Evolutionary conservation across 2,888 invertebrate genomes (phyloP).

Genomic region (Drosophila borborema): DNA sequence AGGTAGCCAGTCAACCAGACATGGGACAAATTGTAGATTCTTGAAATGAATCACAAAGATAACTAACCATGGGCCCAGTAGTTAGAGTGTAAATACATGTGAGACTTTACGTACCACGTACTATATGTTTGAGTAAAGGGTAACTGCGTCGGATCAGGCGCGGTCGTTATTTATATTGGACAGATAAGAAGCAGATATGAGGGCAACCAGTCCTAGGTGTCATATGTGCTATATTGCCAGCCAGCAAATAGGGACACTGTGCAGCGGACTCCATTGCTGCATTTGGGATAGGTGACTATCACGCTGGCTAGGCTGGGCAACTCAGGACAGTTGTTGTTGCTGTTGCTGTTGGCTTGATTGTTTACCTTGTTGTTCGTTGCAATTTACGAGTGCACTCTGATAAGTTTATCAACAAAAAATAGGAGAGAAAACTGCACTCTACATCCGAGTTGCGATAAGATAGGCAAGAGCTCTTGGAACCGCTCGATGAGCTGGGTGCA

Average conservation of each 20-base stretch:
- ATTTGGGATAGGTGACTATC: constrained; percentile 47
- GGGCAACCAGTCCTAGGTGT: constrained; percentile 41
- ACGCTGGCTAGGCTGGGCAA: constrained; percentile 24
- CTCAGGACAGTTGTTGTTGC: constrained; percentile 40
- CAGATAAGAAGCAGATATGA: constrained; percentile 62
- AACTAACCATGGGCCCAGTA: constrained; percentile 41
- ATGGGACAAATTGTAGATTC: constrained; percentile 47
- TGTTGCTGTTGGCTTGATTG: constrained; percentile 20
- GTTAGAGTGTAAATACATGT: constrained; percentile 4
- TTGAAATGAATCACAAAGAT: constrained; percentile 73
- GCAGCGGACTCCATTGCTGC: constrained; percentile 21
- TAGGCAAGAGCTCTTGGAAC: constrained; percentile 64
- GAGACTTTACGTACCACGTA: neutral
- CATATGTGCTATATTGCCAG: constrained; percentile 52
- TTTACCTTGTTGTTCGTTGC: constrained; percentile 77
- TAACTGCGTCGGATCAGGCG: constrained; percentile 63
- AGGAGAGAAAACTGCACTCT: constrained; percentile 72
- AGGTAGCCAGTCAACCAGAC: constrained; percentile 10
- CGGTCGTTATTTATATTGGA: constrained; percentile 56
- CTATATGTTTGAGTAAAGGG: constrained; percentile 29
- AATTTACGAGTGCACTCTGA: constrained; percentile 75
- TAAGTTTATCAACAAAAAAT: constrained; percentile 60
- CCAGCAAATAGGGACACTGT: constrained; percentile 44
- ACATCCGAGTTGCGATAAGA: constrained; percentile 73
- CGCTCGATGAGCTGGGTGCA: constrained; percentile 26